These are phyloP conservation scores for Hippocampus comes DNA, from an alignment of 2,113 vertebrate genomes.

Conservation along the genomic window DNA sequence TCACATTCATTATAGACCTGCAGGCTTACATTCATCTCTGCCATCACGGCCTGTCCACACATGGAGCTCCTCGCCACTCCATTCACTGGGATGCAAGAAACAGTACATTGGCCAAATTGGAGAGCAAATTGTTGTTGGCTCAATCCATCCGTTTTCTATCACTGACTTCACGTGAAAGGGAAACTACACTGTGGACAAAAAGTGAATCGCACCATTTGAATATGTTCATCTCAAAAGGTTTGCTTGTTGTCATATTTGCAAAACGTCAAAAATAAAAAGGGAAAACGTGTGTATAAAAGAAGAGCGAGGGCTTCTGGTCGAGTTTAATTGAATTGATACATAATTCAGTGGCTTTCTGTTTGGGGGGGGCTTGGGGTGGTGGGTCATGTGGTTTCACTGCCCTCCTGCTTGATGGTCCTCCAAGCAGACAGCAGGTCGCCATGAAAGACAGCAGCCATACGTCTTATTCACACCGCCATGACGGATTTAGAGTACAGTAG, in stretches of 20 bases:
- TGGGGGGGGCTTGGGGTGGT: conserved; percentile 9
- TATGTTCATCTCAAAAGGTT: not conserved
- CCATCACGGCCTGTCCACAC: conserved; percentile 44
- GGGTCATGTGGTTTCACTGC: conserved; percentile 40
- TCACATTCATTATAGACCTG: conserved; percentile 69
- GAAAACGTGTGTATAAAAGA: not conserved
- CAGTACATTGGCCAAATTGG: not conserved
- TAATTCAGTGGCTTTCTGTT: conserved; percentile 47
- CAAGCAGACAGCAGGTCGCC: conserved; percentile 34
- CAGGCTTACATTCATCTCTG: conserved; percentile 66
- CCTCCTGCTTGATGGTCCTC: conserved; percentile 39
- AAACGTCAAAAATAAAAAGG: not conserved
- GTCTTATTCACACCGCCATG: not conserved
- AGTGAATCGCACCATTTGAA: not conserved
- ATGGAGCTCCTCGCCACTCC: conserved; percentile 35
- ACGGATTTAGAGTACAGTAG: not conserved
- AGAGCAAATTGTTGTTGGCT: not conserved
- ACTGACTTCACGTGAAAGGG: not conserved
- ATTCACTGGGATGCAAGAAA: conserved; percentile 41
- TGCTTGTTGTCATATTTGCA: not conserved
- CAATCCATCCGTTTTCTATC: not conserved
- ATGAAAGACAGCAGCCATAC: conserved; percentile 4
- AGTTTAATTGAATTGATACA: conserved; percentile 52
- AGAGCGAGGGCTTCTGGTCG: not conserved
- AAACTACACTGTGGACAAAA: not conserved